Evolutionary conservation across 2,888 invertebrate species (phyloP).

Genomic region (Acronicta psi): DNA sequence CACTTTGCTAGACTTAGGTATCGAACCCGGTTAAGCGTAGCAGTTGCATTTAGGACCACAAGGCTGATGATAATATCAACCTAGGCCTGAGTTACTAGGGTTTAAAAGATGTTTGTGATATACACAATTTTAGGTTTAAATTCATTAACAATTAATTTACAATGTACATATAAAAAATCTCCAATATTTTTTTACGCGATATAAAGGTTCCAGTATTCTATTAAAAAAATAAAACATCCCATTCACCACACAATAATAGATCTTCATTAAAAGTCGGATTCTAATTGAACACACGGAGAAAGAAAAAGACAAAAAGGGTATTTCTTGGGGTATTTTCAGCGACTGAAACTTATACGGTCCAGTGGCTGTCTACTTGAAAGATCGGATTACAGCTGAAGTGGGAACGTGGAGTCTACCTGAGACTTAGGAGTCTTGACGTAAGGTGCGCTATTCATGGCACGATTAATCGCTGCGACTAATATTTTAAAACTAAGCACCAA

Average conservation of each 20-base stretch:
- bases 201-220: too few relatives aligned
- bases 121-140: too few relatives aligned
- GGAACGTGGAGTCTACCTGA: conserved; percentile 37
- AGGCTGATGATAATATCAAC: too few relatives aligned
- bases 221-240: background rate
- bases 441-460: conserved; percentile 1
- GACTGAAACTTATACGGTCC: conserved; percentile 50
- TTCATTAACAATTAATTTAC: too few relatives aligned
- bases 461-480: conserved; percentile 11
- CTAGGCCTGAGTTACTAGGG: too few relatives aligned
- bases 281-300: conserved; percentile 30
- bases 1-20: too few relatives aligned
- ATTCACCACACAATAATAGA: conserved; percentile 7
- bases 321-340: conserved; percentile 29
- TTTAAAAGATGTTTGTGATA: too few relatives aligned
- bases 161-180: too few relatives aligned
- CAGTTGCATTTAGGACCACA: too few relatives aligned
- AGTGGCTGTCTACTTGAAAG: conserved; percentile 44
- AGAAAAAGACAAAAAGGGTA: conserved; percentile 25
- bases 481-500: background rate
- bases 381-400: conserved; percentile 57
- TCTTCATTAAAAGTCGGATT: conserved; percentile 41
- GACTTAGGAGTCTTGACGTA: conserved; percentile 47
- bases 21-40: too few relatives aligned
- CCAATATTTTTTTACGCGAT: too few relatives aligned